phyloP scores from a whole-genome alignment of 2,888 invertebrate genomes.

The Hermodice carunculata region DNA sequence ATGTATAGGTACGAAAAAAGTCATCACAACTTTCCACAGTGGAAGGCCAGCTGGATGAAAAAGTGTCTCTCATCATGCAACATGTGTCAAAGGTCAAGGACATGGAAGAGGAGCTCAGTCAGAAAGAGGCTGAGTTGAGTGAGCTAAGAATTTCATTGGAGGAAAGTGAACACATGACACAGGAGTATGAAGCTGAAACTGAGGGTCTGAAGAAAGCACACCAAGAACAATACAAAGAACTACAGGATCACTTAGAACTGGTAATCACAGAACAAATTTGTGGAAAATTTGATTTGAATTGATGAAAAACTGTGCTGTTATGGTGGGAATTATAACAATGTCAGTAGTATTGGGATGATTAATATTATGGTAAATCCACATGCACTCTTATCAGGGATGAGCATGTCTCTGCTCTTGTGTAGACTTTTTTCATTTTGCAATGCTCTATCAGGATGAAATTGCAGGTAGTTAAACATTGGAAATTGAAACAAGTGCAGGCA shows the following conservation, averaged over 20 bases:
- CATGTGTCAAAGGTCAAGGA: conserved; percentile 47
- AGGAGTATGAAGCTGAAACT: conserved; percentile 29
- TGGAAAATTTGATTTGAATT: too few relatives aligned
- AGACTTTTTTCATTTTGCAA: too few relatives aligned
- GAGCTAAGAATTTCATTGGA: conserved; percentile 42
- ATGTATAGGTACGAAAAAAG: conserved; percentile 52
- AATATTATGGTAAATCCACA: too few relatives aligned
- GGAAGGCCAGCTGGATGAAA: conserved; percentile 55
- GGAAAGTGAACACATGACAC: conserved; percentile 35
- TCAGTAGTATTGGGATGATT: too few relatives aligned
- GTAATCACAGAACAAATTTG: conserved; percentile 45
- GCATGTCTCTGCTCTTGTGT: too few relatives aligned
- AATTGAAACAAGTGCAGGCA: too few relatives aligned
- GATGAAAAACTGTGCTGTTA: too few relatives aligned
- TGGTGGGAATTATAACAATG: too few relatives aligned
- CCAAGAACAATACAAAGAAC: conserved; percentile 53
- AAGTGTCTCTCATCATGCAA: conserved; percentile 48
- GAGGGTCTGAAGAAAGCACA: conserved; percentile 49
- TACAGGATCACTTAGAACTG: conserved; percentile 57
- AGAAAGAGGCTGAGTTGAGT: conserved; percentile 36
- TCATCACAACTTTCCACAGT: conserved; percentile 46
- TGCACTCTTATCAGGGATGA: too few relatives aligned
- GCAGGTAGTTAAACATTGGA: too few relatives aligned
- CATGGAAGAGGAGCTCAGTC: conserved; percentile 48
- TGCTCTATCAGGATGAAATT: too few relatives aligned